These are phyloP conservation scores for Galerucella nymphaeae DNA, from an alignment of 2,888 invertebrate genomes.

Conservation along the genomic window DNA sequence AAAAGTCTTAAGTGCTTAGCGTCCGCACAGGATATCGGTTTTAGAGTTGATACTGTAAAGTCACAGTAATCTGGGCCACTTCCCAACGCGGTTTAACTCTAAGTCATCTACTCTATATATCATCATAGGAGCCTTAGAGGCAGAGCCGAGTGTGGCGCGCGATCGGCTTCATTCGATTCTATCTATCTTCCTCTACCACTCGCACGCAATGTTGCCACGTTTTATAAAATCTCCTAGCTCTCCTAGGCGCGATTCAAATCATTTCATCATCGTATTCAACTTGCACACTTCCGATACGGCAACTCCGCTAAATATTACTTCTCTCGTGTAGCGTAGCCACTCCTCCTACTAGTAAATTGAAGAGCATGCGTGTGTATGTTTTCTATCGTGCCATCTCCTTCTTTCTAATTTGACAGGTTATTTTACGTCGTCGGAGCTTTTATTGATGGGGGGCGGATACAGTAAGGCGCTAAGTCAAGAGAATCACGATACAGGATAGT, in stretches of 20 bases:
- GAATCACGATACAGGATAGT: conserved; percentile 57
- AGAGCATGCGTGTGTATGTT: conserved; percentile 60
- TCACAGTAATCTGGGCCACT: conserved; percentile 79
- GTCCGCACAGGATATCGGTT: conserved; percentile 74
- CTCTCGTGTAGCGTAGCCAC: conserved; percentile 46
- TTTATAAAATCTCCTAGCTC: not conserved
- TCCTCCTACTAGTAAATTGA: conserved; percentile 58
- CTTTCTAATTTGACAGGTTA: conserved; percentile 41
- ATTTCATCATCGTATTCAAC: conserved; percentile 20
- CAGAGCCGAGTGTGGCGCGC: conserved; percentile 55
- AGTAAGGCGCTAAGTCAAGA: conserved; percentile 64
- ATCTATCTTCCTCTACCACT: conserved; percentile 54
- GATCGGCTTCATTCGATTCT: conserved; percentile 58
- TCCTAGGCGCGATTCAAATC: not conserved
- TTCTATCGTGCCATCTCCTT: conserved; percentile 50
- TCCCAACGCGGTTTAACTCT: conserved; percentile 80
- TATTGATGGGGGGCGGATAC: conserved; percentile 61
- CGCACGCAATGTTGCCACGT: conserved; percentile 48
- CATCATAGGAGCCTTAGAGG: conserved; percentile 64
- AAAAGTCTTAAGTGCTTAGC: conserved; percentile 80
- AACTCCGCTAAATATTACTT: conserved; percentile 9
- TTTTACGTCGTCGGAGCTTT: conserved; percentile 50
- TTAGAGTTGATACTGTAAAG: conserved; percentile 66
- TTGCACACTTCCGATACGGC: too few relatives aligned
- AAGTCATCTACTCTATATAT: conserved; percentile 81